phyloP scores from a whole-genome alignment of 2,797 vertebrate genomes.

The Bucorvus abyssinicus region DNA sequence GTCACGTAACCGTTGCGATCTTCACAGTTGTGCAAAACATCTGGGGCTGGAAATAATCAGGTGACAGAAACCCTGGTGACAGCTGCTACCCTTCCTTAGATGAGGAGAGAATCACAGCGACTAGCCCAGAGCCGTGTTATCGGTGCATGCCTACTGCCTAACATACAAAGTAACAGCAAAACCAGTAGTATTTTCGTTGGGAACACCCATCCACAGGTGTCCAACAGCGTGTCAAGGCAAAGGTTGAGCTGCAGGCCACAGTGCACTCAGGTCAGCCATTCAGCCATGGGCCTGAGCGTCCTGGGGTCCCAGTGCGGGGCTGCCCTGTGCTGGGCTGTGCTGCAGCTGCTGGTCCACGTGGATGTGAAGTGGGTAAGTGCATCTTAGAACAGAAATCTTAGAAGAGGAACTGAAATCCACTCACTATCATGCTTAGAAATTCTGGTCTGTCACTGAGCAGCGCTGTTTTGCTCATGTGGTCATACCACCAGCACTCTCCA shows the following conservation, averaged over 20 bases:
- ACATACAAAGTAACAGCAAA: not conserved
- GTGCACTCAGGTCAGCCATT: fast-evolving
- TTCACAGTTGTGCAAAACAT: not conserved
- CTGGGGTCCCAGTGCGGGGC: not conserved
- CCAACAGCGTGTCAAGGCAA: not conserved
- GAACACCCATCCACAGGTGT: not conserved
- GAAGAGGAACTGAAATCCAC: not conserved
- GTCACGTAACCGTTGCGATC: not conserved
- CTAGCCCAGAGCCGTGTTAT: not conserved
- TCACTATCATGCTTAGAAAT: not conserved
- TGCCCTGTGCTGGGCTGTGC: not conserved
- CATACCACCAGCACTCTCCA: fast-evolving
- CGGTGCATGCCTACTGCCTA: not conserved
- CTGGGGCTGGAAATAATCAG: not conserved
- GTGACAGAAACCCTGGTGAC: not conserved
- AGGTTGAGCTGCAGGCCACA: not conserved
- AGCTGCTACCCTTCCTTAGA: not conserved
- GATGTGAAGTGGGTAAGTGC: no score
- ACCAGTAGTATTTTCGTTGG: not conserved
- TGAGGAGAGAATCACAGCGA: not conserved
- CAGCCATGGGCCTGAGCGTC: not conserved
- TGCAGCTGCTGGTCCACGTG: not conserved
- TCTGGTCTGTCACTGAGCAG: not conserved
- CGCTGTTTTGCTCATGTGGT: not conserved
- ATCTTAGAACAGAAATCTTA: not conserved